These are phyloP conservation scores for Ctenicera cuprea DNA, from an alignment of 2,888 invertebrate species.

Conservation along the genomic window DNA sequence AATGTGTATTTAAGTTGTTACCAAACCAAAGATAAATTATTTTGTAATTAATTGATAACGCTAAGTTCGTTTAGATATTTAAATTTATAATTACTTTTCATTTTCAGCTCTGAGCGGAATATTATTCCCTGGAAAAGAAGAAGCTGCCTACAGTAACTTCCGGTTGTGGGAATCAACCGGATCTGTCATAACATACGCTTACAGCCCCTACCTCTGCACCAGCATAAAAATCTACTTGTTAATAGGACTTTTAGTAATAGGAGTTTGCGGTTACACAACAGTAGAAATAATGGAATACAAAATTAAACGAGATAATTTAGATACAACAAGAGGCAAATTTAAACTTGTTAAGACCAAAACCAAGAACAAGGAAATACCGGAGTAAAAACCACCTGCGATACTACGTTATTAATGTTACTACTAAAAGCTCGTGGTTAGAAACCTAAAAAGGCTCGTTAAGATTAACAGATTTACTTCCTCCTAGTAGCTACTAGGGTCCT, in stretches of 20 bases:
- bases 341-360: slow-evolving; percentile 50
- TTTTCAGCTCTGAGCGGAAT: slow-evolving; percentile 87
- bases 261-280: slow-evolving; percentile 84
- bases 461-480: slow-evolving; percentile 1
- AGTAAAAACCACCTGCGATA: slow-evolving; percentile 57
- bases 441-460: neutral
- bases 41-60: no score
- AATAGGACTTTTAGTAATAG: slow-evolving; percentile 80
- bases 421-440: neutral
- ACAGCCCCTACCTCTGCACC: slow-evolving; percentile 86
- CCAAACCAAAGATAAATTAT: no score
- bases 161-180: slow-evolving; percentile 94
- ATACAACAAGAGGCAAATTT: slow-evolving; percentile 62
- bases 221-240: slow-evolving; percentile 82
- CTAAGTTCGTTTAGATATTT: no score
- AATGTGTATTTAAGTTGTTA: no score
- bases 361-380: slow-evolving; percentile 66
- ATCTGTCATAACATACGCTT: slow-evolving; percentile 89
- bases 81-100: no score
- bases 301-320: slow-evolving; percentile 66
- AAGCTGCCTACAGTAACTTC: slow-evolving; percentile 95
- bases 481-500: neutral
- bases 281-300: slow-evolving; percentile 78
- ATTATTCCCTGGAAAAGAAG: slow-evolving; percentile 88
- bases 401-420: slow-evolving; percentile 8